Conservation (phyloP, 2,797 vertebrate species). For the Thripadectes ignobilis region DNA sequence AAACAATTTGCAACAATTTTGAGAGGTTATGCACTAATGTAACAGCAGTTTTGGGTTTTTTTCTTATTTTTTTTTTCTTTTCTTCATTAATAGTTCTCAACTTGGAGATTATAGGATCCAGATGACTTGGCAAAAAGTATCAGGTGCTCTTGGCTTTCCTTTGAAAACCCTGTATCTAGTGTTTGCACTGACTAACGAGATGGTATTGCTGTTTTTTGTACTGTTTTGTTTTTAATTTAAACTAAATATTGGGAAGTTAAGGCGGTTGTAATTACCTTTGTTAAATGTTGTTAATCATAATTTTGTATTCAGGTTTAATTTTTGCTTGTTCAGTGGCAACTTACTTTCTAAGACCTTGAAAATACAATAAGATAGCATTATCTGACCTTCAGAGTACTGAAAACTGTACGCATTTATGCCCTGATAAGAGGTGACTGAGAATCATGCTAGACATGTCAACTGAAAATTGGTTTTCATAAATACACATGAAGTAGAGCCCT, state of each 20-base stretch:
- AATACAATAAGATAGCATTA: slow-evolving; percentile 73
- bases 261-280: slow-evolving; percentile 73
- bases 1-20: slow-evolving; percentile 67
- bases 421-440: slow-evolving; percentile 73
- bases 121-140: slow-evolving; percentile 80
- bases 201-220: slow-evolving; percentile 76
- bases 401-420: slow-evolving; percentile 68
- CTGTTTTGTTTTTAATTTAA: slow-evolving; percentile 77
- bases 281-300: slow-evolving; percentile 76
- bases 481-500: slow-evolving; percentile 40
- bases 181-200: slow-evolving; percentile 83
- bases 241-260: slow-evolving; percentile 72
- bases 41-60: slow-evolving; percentile 18
- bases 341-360: slow-evolving; percentile 73
- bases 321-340: slow-evolving; percentile 74
- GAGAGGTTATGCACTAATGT: slow-evolving; percentile 74
- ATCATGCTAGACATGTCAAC: slow-evolving; percentile 54
- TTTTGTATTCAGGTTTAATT: slow-evolving; percentile 76
- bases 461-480: slow-evolving; percentile 62
- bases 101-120: slow-evolving; percentile 74
- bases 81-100: slow-evolving; percentile 69
- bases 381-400: slow-evolving; percentile 74
- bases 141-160: slow-evolving; percentile 80
- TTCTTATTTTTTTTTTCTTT: neutral
- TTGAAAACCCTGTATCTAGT: slow-evolving; percentile 80